phyloP scores from a whole-genome alignment of 2,888 invertebrate genomes.

The Eupeodes latifasciatus region DNA sequence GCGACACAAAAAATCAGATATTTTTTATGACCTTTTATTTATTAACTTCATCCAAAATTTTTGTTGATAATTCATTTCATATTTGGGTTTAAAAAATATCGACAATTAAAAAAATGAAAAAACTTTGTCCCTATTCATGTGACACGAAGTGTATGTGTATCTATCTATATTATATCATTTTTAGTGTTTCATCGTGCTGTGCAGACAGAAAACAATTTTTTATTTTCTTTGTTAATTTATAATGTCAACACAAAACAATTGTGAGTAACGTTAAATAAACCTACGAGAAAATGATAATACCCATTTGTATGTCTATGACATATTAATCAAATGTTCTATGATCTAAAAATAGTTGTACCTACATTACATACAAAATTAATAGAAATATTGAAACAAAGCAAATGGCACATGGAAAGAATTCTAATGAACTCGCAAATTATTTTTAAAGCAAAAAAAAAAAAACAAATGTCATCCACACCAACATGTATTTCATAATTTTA shows the following conservation, averaged over 20 bases:
- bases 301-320: slow-evolving; percentile 9
- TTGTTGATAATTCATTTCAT: too few species aligned
- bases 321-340: slow-evolving; percentile 1
- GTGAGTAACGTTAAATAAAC: slow-evolving; percentile 6
- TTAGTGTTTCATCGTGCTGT: neutral
- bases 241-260: slow-evolving; percentile 1
- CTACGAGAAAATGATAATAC: neutral
- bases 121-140: too few species aligned
- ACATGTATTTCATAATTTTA: neutral
- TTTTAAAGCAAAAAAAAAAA: neutral
- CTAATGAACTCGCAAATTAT: neutral
- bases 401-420: neutral
- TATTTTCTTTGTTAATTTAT: neutral
- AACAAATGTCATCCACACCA: neutral
- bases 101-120: too few species aligned
- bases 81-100: too few species aligned
- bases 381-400: neutral
- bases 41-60: too few species aligned
- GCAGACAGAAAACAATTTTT: neutral
- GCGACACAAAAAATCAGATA: too few species aligned
- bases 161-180: neutral
- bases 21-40: too few species aligned
- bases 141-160: neutral
- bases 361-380: too few species aligned
- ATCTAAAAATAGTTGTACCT: slow-evolving; percentile 4